Evolutionary conservation across 2,113 vertebrate species (phyloP), one percentile per base, ranked within the genome.

Genomic region (Coreoperca whiteheadi): DNA sequence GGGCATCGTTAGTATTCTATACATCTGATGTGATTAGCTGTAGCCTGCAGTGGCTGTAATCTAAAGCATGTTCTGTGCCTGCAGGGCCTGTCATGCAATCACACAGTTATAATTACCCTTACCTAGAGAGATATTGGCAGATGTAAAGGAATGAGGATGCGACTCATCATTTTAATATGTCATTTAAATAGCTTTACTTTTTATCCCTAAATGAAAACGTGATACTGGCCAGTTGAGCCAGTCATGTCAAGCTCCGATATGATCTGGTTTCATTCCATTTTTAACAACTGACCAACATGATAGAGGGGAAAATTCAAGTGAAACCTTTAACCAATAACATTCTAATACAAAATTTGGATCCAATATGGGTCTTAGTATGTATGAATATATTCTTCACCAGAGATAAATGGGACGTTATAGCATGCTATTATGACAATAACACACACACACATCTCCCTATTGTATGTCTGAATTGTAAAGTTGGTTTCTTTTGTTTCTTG

Each of bases 71-170:
- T 60, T 78, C 37, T 39, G 10, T 53, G 43, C 32, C 51, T 64
- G 39, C 53, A 51, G 65, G 74, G 71, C 70, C 70, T 57, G 61
- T 77, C 82, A 70, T 50, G 41, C 41, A 50, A 25, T 79, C 70
- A 72, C 51, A 54, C 59, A 25, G 37, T 48, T 72, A 25, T 77
- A 74, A 85, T 80, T 60, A 69, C 54, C 30, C 4, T 46, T 61
- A 65, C 59, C 66, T 46, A 6, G 48, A 46, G 71, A 43, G 61
- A 64, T 48, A 6, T 37, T 79, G 4, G 23, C 37, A 37, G 39
- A 32, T 64, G n/a, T 61, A 28, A 81, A 81, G 10, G 25, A 48
- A 67, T 18, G 28, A 41, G 56, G 28, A 64, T 34, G 71, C 56
- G 61, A 68, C n/a, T 59, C 11, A n/a, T 39, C 2, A 28, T 23